Conservation (phyloP, 2,797 vertebrate genomes). For the Gymnothorax javanicus region DNA sequence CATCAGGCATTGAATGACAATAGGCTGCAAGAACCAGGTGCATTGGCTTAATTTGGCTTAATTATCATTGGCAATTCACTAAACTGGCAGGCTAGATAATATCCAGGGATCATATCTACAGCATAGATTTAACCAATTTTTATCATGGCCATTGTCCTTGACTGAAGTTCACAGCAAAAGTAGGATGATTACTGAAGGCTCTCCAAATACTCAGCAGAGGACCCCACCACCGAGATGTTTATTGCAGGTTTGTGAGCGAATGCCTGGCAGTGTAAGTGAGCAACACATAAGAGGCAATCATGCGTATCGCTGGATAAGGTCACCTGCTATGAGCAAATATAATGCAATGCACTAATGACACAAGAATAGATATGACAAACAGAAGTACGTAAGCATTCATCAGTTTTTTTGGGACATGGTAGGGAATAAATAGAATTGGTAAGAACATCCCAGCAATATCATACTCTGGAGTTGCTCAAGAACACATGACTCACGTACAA, state of each 20-base stretch:
- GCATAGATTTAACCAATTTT: background rate
- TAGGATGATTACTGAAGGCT: background rate
- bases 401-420: background rate
- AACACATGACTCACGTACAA: background rate
- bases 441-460: background rate
- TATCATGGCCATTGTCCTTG: background rate
- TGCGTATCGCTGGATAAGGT: background rate
- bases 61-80: too few relatives aligned
- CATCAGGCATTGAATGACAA: constrained; percentile 22
- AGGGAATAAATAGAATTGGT: constrained; percentile 6
- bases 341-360: background rate
- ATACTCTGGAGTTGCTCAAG: background rate
- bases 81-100: background rate
- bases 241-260: background rate
- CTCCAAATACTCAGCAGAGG: background rate
- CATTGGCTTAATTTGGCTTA: background rate
- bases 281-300: background rate
- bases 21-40: background rate
- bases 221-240: background rate
- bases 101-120: background rate
- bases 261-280: background rate
- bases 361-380: constrained; percentile 4
- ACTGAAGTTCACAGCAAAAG: background rate
- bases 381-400: background rate
- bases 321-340: background rate